Evolutionary conservation across 2,888 invertebrate species (phyloP), one percentile per base, ranked within the genome.

Genomic region (Athalia circularis): DNA sequence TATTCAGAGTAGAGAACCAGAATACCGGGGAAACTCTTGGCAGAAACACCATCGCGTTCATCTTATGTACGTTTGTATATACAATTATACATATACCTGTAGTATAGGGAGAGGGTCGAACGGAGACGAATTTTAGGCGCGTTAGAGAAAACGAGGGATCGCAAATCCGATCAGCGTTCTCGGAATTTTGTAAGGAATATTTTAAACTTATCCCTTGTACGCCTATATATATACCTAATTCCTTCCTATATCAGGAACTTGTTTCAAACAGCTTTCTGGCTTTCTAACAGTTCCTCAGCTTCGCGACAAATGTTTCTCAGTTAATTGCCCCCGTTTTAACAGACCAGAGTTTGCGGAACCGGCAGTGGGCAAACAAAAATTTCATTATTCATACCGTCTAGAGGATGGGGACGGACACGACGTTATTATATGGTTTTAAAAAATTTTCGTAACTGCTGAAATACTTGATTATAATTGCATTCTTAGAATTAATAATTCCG

Each of bases 341-440:
- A 13, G 47, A 74, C 43, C 57, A 13, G 52, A 74, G 74, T 74
- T 74, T 74, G 61, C 61, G 29, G 74, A 74, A 59, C 54, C 74
- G 74, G 74, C 59, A 47, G 13, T 74, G 47, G 61, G 74, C 74
- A 74, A 74, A 74, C 74, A 74, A 74, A 72, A 74, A 74, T 74
- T 74, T 74, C 48, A 74, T 74, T 74, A 47, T 74, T 13, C 13
- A 8, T 6, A 47, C 67, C 11, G 15, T 15, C n/a, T 13, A 29
- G 29, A 2, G 29, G 29, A 29, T 29, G 29, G 52, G 43, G 52
- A 54, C 43, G 8, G 13, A 6, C 65, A 9, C n/a, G 6, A 43
- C 45, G 11, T 45, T 43, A 43, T 45, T 13, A 43, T 9, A 13
- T 54, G 9, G 29, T 7, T 70, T 70, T n/a, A 2, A 29, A 54